phyloP scores from a whole-genome alignment of 2,888 invertebrate species.

The Mesodorylaimus sp. region DNA sequence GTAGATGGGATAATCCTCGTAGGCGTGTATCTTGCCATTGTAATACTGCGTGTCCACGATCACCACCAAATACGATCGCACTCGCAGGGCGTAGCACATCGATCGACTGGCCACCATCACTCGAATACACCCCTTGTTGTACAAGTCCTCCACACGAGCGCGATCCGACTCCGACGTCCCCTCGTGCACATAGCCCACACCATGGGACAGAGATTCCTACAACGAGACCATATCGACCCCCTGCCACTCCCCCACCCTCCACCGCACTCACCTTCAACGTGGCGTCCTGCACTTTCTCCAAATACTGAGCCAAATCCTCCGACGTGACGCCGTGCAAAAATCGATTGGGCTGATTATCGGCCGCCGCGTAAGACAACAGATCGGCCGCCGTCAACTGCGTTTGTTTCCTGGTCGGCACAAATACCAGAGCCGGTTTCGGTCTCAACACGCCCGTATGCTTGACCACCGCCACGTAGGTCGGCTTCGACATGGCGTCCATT shows the following conservation, averaged over 20 bases:
- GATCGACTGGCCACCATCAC: conserved; percentile 76
- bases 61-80: conserved; percentile 77
- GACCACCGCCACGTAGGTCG: conserved; percentile 76
- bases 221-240: conserved; percentile 38
- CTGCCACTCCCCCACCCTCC: no score
- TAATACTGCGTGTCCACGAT: conserved; percentile 89
- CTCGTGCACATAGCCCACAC: conserved; percentile 92
- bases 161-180: conserved; percentile 67
- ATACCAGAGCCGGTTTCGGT: conserved; percentile 66
- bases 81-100: conserved; percentile 75
- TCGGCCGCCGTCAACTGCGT: conserved; percentile 69
- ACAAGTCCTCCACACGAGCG: conserved; percentile 73
- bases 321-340: conserved; percentile 50
- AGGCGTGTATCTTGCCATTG: conserved; percentile 54
- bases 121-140: conserved; percentile 70
- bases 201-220: conserved; percentile 74
- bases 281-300: conserved; percentile 67
- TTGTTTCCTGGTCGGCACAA: conserved; percentile 48
- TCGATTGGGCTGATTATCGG: conserved; percentile 61
- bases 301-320: conserved; percentile 66
- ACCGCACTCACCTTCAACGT: background rate
- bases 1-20: conserved; percentile 93
- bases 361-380: conserved; percentile 74
- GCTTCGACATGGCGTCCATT: conserved; percentile 90
- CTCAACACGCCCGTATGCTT: conserved; percentile 45